These are phyloP conservation scores for Coracias cyanogaster DNA, from an alignment of 2,797 vertebrate genomes.

Conservation along the genomic window DNA sequence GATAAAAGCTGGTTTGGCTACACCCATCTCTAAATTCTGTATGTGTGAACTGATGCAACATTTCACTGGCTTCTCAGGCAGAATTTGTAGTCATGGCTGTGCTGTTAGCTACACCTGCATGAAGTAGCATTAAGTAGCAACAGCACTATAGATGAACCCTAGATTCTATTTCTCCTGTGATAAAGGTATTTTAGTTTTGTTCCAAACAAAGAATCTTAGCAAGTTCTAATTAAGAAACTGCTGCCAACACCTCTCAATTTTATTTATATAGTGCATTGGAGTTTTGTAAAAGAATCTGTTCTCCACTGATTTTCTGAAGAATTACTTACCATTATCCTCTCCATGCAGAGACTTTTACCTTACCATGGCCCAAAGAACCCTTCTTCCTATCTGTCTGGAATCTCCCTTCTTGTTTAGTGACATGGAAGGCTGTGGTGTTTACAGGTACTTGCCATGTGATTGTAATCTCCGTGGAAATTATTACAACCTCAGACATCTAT, in stretches of 20 bases:
- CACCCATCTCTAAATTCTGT: neutral
- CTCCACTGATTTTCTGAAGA: neutral
- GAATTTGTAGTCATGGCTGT: neutral
- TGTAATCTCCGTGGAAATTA: neutral
- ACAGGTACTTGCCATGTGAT: neutral
- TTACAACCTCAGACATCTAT: neutral
- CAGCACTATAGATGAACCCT: neutral
- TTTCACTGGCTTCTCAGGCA: neutral
- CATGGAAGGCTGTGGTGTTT: neutral
- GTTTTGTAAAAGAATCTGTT: neutral
- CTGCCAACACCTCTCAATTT: conserved; percentile 11
- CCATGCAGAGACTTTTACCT: neutral
- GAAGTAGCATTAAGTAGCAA: neutral
- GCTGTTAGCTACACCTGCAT: neutral
- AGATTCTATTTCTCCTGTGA: neutral
- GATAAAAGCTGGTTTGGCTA: neutral
- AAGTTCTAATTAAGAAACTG: conserved; percentile 21
- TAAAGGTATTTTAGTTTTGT: neutral
- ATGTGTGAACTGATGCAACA: neutral
- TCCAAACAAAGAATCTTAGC: neutral
- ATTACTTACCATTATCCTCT: neutral
- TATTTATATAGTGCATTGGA: neutral
- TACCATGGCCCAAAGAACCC: neutral
- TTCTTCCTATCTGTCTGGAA: neutral
- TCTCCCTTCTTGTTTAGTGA: neutral